phyloP scores from a whole-genome alignment of 1,140 invertebrate genomes.

The Lasaia peninsularis region DNA sequence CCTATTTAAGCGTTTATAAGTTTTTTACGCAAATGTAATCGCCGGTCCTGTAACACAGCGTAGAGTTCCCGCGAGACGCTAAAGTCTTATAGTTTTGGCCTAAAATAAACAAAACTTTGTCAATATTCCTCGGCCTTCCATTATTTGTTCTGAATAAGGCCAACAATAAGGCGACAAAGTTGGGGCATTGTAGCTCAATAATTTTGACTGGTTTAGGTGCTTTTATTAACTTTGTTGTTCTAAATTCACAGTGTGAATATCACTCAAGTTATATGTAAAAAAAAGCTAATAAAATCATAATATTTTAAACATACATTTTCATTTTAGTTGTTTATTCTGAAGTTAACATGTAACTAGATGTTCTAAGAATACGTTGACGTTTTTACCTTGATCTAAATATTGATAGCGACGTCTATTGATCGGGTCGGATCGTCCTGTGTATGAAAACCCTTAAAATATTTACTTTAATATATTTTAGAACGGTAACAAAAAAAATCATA shows the following conservation, averaged over 20 bases:
- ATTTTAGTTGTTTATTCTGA: too few relatives aligned
- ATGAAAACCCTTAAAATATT: too few relatives aligned
- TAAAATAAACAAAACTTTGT: slow-evolving; percentile 6
- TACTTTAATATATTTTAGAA: too few relatives aligned
- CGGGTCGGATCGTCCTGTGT: too few relatives aligned
- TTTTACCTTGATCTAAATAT: too few relatives aligned
- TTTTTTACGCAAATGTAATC: neutral
- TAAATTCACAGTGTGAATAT: neutral
- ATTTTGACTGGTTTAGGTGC: neutral
- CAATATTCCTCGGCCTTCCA: neutral
- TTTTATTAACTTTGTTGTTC: neutral
- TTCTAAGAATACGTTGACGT: too few relatives aligned
- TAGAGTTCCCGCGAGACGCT: neutral
- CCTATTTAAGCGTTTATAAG: neutral
- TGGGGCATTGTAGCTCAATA: neutral
- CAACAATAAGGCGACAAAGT: neutral
- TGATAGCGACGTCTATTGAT: too few relatives aligned
- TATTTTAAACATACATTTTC: too few relatives aligned
- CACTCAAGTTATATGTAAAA: too few relatives aligned
- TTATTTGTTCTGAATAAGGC: slow-evolving; percentile 2
- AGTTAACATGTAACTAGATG: too few relatives aligned
- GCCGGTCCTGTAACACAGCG: neutral
- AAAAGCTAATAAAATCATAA: too few relatives aligned
- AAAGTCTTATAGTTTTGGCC: neutral
- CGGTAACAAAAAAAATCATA: too few relatives aligned